A percentile compares a stretch with the other conserved stretches of the same genome.
Conservation (phyloP, 2,113 vertebrate species). For the Trematocara variabile region DNA sequence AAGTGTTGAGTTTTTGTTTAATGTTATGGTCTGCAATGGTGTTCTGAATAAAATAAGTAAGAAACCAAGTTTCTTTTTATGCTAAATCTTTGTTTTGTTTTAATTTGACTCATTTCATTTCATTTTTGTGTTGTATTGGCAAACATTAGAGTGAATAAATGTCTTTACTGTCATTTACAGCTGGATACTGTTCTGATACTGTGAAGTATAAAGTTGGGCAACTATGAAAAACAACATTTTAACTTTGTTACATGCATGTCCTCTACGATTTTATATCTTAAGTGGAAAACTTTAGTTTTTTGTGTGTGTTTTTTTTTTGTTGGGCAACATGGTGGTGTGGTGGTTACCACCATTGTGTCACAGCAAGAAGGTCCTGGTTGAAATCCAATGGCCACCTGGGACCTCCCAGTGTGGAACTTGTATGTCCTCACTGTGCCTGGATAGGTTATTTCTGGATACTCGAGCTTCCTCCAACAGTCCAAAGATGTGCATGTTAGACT, state of each 20-base stretch:
- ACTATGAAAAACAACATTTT: neutral
- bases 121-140: neutral
- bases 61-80: neutral
- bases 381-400: neutral
- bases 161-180: neutral
- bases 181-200: neutral
- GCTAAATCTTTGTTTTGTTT: neutral
- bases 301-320: neutral
- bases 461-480: neutral
- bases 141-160: neutral
- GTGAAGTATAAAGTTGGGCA: neutral
- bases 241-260: neutral
- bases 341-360: neutral
- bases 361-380: neutral
- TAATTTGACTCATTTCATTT: neutral
- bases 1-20: neutral
- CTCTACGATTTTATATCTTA: neutral
- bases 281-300: neutral
- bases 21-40: neutral
- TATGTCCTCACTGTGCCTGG: neutral
- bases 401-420: neutral
- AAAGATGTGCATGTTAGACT: neutral
- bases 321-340: neutral
- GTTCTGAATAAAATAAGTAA: neutral
- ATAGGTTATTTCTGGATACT: neutral